A percentile compares a stretch with the other conserved stretches of the same genome.
These are phyloP conservation scores for Azemiops feae DNA, from an alignment of 2,113 vertebrate genomes.

Conservation along the genomic window DNA sequence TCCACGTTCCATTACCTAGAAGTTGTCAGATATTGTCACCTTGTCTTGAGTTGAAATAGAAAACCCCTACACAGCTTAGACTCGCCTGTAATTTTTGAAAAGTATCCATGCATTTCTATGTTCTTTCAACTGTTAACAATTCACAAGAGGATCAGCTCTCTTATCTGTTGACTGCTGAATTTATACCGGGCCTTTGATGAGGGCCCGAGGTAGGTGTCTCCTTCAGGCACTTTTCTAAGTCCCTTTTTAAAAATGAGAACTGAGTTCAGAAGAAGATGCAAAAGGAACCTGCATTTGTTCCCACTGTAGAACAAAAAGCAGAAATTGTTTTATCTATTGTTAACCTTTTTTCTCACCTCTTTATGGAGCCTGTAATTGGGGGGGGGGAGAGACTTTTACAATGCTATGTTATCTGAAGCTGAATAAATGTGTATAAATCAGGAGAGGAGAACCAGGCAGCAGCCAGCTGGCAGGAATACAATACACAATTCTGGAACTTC, in stretches of 20 bases:
- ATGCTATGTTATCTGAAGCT: background rate
- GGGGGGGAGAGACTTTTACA: background rate
- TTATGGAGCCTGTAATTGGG: background rate
- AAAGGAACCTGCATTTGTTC: background rate
- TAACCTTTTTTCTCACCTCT: background rate
- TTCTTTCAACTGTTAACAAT: background rate
- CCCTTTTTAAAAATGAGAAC: background rate
- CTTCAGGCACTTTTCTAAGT: background rate
- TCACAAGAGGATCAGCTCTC: background rate
- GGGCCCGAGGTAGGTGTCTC: background rate
- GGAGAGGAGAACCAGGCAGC: constrained; percentile 6
- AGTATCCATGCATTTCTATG: background rate
- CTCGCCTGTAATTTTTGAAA: background rate
- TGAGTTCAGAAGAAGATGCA: background rate
- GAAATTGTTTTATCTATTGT: background rate
- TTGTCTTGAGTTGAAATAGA: background rate
- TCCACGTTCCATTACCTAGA: background rate
- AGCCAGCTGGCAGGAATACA: background rate
- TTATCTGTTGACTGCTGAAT: background rate
- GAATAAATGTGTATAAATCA: background rate
- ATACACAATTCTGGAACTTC: constrained; percentile 40
- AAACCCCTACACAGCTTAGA: background rate
- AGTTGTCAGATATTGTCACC: background rate
- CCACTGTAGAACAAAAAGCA: background rate
- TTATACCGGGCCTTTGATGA: background rate